Base-by-base conservation (phyloP, 2,113 vertebrate species). In the Poeciliopsis prolifica region DNA sequence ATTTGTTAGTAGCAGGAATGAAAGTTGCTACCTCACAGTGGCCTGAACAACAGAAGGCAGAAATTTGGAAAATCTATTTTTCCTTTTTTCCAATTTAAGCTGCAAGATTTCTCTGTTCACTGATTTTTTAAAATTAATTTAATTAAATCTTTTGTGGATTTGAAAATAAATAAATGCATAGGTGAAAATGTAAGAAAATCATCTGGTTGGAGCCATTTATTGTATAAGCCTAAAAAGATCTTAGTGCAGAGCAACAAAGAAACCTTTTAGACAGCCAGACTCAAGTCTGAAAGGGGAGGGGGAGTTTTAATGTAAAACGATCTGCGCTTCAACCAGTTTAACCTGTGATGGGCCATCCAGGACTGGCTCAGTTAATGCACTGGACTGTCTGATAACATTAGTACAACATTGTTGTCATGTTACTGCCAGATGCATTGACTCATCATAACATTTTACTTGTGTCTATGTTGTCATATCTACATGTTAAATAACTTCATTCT, bases 201-300 rank as follows among this genome's bases (percentile, higher is more conserved):
- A 33, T 70, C 54, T 65, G 15, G 64, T 74, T 70, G 77, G 58
- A 78, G 60, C 35, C 54, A 26, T 29, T 65, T 68, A 74, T 70
- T 80, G 73, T 80, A 22, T 40, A 64, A 37, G 29, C 14, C 24
- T n/a, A 3, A 37, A 69, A 40, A 72, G 28, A 80, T 30, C 33
- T 33, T 6, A 33, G 22, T 22, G 28, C 26, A 67, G 44, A 33
- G 54, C 44, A 77, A 87, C 76, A 87, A 81, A 84, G 83, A 29
- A 35, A 67, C 65, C 28, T 64, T 84, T 80, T 37, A 82, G 54
- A 65, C 1, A 65, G 65, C 68, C 65, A 24, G 71, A 74, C 4
- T 37, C 48, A 54, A 61, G 66, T 67, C 61, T 48, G 37, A 73
- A 75, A 74, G 17, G 31, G 24, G 19, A 42, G 40, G 26, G 13